Conservation (phyloP, 2,888 invertebrate genomes). For the Cenopis cana region DNA sequence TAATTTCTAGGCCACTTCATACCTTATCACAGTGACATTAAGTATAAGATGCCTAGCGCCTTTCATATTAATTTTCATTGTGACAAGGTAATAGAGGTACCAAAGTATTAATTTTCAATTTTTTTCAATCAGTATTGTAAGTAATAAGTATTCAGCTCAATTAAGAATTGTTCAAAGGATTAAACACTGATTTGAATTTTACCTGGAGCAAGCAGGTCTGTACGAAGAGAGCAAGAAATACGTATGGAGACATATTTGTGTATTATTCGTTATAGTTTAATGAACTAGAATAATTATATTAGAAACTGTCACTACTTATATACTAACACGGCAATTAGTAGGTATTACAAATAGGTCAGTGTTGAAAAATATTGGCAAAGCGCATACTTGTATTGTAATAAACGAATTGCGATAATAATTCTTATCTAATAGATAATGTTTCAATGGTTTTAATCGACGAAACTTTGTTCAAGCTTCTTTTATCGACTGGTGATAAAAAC, state of each 20-base stretch:
- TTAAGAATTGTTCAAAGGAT: background rate
- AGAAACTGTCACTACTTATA: slow-evolving; percentile 9
- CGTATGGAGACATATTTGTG: slow-evolving; percentile 27
- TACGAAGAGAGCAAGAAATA: slow-evolving; percentile 5
- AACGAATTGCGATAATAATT: background rate
- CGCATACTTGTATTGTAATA: background rate
- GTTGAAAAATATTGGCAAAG: slow-evolving; percentile 25
- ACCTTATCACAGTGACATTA: too few species aligned
- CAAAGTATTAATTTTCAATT: too few species aligned
- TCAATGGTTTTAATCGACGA: background rate
- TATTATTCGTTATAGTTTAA: background rate
- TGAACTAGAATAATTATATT: slow-evolving; percentile 6
- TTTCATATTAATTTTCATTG: too few species aligned
- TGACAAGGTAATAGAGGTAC: too few species aligned
- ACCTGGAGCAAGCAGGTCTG: slow-evolving; percentile 37
- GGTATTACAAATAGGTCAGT: slow-evolving; percentile 26
- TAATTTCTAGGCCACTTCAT: too few species aligned
- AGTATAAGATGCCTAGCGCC: too few species aligned
- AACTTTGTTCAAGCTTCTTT: slow-evolving; percentile 6
- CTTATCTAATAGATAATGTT: slow-evolving; percentile 13
- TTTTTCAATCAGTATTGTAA: background rate
- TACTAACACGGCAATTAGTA: background rate
- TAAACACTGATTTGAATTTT: background rate
- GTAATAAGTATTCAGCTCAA: background rate
- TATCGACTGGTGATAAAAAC: background rate